Percentiles rank a stretch among this genome's conserved stretches.
phyloP scores from a whole-genome alignment of 2,888 invertebrate species.

The Thumatha senex region DNA sequence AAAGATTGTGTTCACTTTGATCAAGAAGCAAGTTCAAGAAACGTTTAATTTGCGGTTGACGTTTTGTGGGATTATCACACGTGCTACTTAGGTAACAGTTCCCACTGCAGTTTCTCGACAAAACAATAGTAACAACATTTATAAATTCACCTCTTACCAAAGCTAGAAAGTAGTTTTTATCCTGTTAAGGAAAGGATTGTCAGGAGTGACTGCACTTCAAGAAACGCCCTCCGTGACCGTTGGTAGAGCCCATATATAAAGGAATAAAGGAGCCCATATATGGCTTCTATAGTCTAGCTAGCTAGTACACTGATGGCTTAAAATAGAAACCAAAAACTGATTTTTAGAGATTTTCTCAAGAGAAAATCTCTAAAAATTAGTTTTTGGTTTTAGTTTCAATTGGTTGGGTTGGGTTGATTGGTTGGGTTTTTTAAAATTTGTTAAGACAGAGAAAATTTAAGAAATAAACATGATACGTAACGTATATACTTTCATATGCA shows the following conservation, averaged over 20 bases:
- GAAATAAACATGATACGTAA: too few relatives aligned
- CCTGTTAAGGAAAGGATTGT: conserved; percentile 22
- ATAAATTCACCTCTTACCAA: conserved; percentile 24
- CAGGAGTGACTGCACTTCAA: conserved; percentile 29
- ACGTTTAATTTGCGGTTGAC: not conserved
- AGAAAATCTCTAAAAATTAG: too few relatives aligned
- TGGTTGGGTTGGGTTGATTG: too few relatives aligned
- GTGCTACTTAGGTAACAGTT: conserved; percentile 4
- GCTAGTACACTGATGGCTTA: conserved; percentile 41
- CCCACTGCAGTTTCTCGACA: conserved; percentile 2
- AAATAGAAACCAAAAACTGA: conserved; percentile 25
- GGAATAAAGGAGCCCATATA: conserved; percentile 55
- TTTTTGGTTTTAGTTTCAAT: too few relatives aligned
- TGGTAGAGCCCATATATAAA: too few relatives aligned
- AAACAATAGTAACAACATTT: conserved; percentile 20
- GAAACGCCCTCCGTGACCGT: conserved; percentile 17
- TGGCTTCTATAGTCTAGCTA: conserved; percentile 39
- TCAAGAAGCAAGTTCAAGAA: not conserved
- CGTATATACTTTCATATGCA: too few relatives aligned
- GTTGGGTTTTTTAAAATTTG: too few relatives aligned
- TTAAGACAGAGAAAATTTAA: too few relatives aligned
- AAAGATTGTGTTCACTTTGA: too few relatives aligned
- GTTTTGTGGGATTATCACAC: not conserved
- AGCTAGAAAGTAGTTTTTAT: conserved; percentile 21
- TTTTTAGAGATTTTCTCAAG: conserved; percentile 4